Evolutionary conservation across 2,797 vertebrate genomes (phyloP), one percentile per base, ranked within the genome.

Genomic region (Pantherophis alleghaniensis): DNA sequence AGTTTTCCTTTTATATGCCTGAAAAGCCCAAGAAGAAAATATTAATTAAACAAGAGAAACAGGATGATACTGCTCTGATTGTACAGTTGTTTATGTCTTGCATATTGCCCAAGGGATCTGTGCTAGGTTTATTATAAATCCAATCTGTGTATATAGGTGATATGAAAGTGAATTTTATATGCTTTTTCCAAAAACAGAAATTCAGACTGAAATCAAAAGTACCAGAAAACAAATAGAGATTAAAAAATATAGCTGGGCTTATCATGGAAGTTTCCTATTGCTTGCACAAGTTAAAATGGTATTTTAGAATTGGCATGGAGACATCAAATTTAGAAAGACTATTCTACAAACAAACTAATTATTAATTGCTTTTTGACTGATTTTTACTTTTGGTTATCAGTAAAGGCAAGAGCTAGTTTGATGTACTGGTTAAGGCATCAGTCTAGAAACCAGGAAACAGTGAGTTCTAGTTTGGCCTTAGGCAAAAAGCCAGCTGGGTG

Each of bases 1-100:
- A 24, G 99, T 99, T 98, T 99, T 99, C 98, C 99, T 99, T 98
- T 99, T 99, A 97, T 99, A 99, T 60, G 97, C 99, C 99, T 99
- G 98, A 87, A 98, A 98, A 96, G 97, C 94, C 18, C 92, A 96
- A 95, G 69, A 0, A 87, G 79, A 22, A 63, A 94, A 91, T 2
- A 93, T 93, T 13, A 53, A 93, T 95, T 92, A 96, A 18, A 0
- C 37, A 61, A 94, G 87, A 5, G 57, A 63, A 93, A 53, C 0
- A 87, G 51, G 59, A 60, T 37, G 83, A 79, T 94, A 88, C 57
- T 53, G 86, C 61, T 90, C 47, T 47, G 88, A 42, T 26, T 88
- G 0, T 13, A 55, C 92, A 92, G 69, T 28, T 20, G 4, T 66
- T 74, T 51, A 32, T 63, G 55, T 16, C n/a, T 56, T 89, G 60